Evolutionary conservation across 2,888 invertebrate species (phyloP), one percentile per base, ranked within the genome.

Genomic region (Onchidella celtica): DNA sequence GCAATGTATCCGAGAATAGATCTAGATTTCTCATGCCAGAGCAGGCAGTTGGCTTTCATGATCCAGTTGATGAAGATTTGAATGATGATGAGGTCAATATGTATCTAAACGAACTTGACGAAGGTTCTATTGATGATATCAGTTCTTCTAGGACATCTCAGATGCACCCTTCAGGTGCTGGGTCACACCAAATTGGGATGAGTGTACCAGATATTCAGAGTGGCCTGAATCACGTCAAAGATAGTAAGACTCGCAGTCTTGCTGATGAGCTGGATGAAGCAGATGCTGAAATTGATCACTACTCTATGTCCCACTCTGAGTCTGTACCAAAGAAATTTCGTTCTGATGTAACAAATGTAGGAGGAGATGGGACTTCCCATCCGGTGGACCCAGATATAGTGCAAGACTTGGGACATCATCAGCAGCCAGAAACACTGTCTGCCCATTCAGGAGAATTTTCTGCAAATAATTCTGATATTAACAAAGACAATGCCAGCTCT

Each of bases 61-160:
- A 81, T 55, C 66, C 74, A 27, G 84, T 82, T 24, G 84, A 86
- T 66, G 75, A 75, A 59, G 83, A 87, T 57, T 40, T 88, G 24
- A 85, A 88, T 80, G 87, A 87, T 24, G 76, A 82, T 34, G 88
- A 87, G 69, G 61, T 90, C n/a, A 86, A 87, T 74, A 85, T 85
- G 59, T 90, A 90, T 78, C 83, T 90, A 4, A 83, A 77, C 70
- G 83, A 87, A 63, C 73, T 83, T 1, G 80, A 84, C 34, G 65
- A 57, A 24, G 75, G 69, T 32, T 24, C 17, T 4, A 29, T 70
- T 40, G 55, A 36, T 9, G 55, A 73, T 29, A n/a, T 59, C 21
- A 70, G 36, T 29, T 17, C 36, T 70, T 34, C 32, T 21, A 68
- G 61, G 65, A 59, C 29, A n/a, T 21, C 3, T 3, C 17, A 27